Percentiles rank a stretch among this genome's conserved stretches.
phyloP scores from a whole-genome alignment of 2,113 vertebrate species.

The Gracilinanus agilis region DNA sequence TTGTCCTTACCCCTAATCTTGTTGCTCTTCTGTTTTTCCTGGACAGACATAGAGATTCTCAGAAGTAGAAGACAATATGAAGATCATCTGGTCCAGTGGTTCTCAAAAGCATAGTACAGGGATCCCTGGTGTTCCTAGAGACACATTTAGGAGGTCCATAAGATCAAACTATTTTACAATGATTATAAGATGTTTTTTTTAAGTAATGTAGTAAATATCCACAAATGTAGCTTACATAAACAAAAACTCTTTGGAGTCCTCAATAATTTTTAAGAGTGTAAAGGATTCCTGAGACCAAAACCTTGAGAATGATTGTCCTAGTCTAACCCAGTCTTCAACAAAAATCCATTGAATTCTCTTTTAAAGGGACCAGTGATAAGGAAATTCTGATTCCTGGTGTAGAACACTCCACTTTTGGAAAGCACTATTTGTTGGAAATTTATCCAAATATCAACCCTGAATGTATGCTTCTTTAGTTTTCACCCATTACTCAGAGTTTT shows the following conservation, averaged over 20 bases:
- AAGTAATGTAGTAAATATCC: too few relatives aligned
- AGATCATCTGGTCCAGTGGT: too few relatives aligned
- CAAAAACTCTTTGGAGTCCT: too few relatives aligned
- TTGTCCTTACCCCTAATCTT: too few relatives aligned
- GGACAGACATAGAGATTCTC: neutral
- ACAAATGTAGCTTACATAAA: too few relatives aligned
- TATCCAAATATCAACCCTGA: neutral
- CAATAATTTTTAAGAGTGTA: too few relatives aligned
- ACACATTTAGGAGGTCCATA: too few relatives aligned
- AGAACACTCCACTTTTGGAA: neutral
- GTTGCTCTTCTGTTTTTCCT: neutral
- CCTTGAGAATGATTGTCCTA: neutral
- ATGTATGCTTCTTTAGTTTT: neutral
- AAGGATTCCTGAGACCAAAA: neutral
- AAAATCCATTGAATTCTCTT: neutral
- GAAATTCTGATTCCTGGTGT: neutral
- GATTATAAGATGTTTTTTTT: too few relatives aligned
- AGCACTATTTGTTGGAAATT: neutral
- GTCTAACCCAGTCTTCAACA: neutral
- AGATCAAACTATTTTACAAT: too few relatives aligned
- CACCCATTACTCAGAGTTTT: neutral
- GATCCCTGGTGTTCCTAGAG: too few relatives aligned
- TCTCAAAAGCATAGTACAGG: too few relatives aligned
- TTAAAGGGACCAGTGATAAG: neutral
- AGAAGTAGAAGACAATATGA: too few relatives aligned